phyloP scores from a whole-genome alignment of 2,113 vertebrate genomes.

The Cryptomyrus ogoouensis region DNA sequence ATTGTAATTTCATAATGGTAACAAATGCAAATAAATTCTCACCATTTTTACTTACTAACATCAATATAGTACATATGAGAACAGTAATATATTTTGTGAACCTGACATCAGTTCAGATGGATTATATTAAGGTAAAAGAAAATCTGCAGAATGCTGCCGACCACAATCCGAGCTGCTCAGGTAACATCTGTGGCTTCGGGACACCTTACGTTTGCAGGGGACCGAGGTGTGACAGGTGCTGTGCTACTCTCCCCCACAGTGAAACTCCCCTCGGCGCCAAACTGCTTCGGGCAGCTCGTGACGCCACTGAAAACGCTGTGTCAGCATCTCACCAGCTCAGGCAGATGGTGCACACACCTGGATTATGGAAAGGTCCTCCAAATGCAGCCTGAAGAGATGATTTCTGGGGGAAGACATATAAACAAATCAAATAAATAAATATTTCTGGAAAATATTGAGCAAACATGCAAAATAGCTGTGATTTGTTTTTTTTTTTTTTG shows the following conservation, averaged over 20 bases:
- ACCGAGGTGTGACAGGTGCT: background rate
- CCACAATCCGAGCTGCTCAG: background rate
- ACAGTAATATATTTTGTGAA: background rate
- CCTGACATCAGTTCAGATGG: background rate
- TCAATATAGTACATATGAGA: background rate
- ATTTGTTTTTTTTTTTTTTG: background rate
- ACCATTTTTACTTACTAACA: background rate
- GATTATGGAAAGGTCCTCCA: conserved; percentile 81
- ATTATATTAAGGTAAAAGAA: background rate
- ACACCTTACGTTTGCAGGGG: background rate
- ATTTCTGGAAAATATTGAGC: background rate
- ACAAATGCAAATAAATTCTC: background rate
- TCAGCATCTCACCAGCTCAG: background rate
- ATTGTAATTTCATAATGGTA: background rate
- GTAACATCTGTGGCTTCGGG: background rate
- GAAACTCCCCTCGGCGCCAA: background rate
- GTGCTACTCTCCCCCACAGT: background rate
- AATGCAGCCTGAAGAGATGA: conserved; percentile 83
- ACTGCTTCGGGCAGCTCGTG: background rate
- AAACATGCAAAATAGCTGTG: background rate
- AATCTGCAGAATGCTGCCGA: background rate
- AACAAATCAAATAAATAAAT: background rate
- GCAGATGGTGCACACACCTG: conserved; percentile 60
- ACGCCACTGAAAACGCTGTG: background rate
- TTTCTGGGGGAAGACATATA: conserved; percentile 63